phyloP scores from a whole-genome alignment of 2,113 vertebrate species.

The Hemicordylus capensis region DNA sequence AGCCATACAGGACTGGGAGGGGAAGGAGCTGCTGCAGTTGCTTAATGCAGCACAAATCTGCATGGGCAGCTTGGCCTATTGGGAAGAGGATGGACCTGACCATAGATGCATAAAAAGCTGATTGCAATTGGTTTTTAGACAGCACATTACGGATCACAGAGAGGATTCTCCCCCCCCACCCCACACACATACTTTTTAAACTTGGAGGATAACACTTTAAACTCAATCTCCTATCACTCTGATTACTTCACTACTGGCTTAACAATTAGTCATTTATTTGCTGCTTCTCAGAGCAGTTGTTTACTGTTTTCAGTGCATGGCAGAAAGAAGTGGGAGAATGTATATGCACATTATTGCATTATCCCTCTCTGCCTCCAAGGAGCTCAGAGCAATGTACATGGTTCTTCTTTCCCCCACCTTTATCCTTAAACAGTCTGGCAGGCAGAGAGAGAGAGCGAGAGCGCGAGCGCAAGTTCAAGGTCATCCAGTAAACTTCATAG shows the following conservation, averaged over 20 bases:
- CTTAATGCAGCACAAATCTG: accelerated
- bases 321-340: background rate
- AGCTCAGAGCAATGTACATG: too few relatives aligned
- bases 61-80: background rate
- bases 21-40: accelerated
- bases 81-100: background rate
- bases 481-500: too few relatives aligned
- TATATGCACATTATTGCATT: too few relatives aligned
- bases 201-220: background rate
- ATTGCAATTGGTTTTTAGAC: background rate
- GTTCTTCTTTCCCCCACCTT: too few relatives aligned
- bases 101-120: background rate
- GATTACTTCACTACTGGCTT: background rate
- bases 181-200: background rate
- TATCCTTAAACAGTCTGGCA: too few relatives aligned
- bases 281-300: background rate
- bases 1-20: background rate
- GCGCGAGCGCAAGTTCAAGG: too few relatives aligned
- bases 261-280: background rate
- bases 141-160: too few relatives aligned
- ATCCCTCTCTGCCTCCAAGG: too few relatives aligned
- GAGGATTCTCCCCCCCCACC: background rate
- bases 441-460: too few relatives aligned
- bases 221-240: background rate
- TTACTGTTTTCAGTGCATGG: background rate